A percentile compares a stretch with the other conserved stretches of the same genome.
phyloP scores from a whole-genome alignment of 2,797 vertebrate genomes.

The Trematomus bernacchii region DNA sequence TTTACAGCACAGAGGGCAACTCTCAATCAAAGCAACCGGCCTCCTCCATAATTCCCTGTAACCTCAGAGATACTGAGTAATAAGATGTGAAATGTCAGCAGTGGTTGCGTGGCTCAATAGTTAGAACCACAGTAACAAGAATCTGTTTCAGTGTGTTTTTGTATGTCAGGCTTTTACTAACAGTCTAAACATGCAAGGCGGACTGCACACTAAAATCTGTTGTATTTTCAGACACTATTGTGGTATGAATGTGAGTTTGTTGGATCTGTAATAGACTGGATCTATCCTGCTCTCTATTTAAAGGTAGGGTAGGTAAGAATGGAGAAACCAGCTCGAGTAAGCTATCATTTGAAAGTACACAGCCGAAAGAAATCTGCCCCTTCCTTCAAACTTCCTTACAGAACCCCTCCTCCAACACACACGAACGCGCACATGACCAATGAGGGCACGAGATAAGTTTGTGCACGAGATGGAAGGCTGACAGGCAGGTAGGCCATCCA shows the following conservation, averaged over 20 bases:
- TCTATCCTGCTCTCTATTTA: slow-evolving; percentile 1
- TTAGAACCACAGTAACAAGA: not conserved
- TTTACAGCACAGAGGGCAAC: slow-evolving; percentile 35
- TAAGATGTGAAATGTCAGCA: slow-evolving; percentile 23
- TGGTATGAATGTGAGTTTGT: not conserved
- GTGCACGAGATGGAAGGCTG: too few species aligned
- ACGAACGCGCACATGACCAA: too few species aligned
- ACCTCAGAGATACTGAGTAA: slow-evolving; percentile 37
- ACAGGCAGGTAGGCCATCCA: too few species aligned
- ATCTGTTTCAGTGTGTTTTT: not conserved
- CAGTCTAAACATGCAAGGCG: slow-evolving; percentile 16
- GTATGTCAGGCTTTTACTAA: not conserved
- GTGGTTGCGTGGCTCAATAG: not conserved
- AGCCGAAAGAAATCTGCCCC: too few species aligned
- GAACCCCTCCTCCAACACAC: too few species aligned
- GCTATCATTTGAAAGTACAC: too few species aligned
- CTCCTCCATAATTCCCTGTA: slow-evolving; percentile 36
- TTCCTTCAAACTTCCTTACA: too few species aligned
- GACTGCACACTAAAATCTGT: not conserved
- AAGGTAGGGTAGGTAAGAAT: too few species aligned
- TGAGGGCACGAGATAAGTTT: too few species aligned
- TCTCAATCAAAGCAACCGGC: slow-evolving; percentile 50
- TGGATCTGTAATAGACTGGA: not conserved
- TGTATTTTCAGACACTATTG: not conserved
- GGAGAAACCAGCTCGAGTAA: too few species aligned